A percentile compares a stretch with the other conserved stretches of the same genome.
These are phyloP conservation scores for Microcebus tavaratra DNA, from an alignment of 2,113 vertebrate genomes.

Conservation along the genomic window DNA sequence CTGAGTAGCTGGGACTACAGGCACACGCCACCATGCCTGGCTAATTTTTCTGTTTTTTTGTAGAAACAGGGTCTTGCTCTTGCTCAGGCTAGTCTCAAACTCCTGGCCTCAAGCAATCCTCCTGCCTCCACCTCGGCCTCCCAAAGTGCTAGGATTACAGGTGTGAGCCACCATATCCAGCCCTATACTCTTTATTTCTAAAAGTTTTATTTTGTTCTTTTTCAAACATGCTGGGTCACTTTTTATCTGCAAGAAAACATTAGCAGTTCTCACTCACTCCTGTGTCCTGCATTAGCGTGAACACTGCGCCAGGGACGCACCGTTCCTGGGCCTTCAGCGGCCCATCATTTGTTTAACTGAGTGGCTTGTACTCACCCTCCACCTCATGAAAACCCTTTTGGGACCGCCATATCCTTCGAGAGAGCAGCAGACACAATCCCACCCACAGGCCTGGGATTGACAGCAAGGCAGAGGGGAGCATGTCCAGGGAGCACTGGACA, in stretches of 20 bases:
- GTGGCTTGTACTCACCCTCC: not conserved
- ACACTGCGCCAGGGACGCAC: not conserved
- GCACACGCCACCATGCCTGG: too few species aligned
- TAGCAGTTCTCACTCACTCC: not conserved
- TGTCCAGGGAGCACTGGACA: not conserved
- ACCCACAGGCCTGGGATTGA: not conserved
- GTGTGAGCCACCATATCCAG: too few species aligned
- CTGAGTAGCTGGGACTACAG: too few species aligned
- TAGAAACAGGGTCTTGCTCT: too few species aligned
- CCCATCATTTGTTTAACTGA: not conserved
- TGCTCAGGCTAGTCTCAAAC: too few species aligned
- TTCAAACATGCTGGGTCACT: not conserved
- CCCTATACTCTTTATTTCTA: not conserved
- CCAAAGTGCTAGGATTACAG: too few species aligned
- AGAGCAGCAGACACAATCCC: not conserved
- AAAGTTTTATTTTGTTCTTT: not conserved
- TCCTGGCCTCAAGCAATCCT: too few species aligned
- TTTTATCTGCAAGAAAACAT: not conserved
- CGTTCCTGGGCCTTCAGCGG: not conserved
- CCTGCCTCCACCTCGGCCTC: too few species aligned
- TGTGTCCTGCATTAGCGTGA: too few species aligned
- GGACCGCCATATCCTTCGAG: not conserved
- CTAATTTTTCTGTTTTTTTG: too few species aligned
- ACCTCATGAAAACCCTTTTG: not conserved
- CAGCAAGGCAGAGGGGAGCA: not conserved